Conservation (phyloP, 2,113 vertebrate genomes). For the Chascanopsetta lugubris region DNA sequence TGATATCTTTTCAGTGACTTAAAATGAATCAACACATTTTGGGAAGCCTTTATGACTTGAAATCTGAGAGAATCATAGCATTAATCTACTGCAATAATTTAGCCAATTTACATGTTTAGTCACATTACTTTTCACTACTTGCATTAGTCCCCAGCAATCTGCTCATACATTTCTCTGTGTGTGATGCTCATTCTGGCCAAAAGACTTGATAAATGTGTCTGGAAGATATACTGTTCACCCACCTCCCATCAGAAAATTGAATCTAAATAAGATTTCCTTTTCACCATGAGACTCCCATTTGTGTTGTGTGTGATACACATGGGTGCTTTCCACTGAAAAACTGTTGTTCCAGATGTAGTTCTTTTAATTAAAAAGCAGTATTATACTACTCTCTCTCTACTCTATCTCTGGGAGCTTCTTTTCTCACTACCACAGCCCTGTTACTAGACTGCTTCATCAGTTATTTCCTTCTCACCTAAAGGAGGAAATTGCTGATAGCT, state of each 20-base stretch:
- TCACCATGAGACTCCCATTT: slow-evolving; percentile 43
- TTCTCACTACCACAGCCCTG: slow-evolving; percentile 10
- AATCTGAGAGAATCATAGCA: background rate
- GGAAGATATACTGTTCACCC: slow-evolving; percentile 70
- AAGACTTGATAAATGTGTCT: slow-evolving; percentile 51
- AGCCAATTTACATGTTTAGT: background rate
- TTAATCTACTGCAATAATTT: background rate
- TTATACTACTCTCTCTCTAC: slow-evolving; percentile 19
- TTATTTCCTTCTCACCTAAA: slow-evolving; percentile 21
- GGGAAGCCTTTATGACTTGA: background rate
- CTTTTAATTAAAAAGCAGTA: slow-evolving; percentile 57
- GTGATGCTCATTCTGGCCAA: slow-evolving; percentile 39
- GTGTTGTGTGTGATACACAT: slow-evolving; percentile 54
- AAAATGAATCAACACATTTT: background rate
- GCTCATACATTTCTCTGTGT: slow-evolving; percentile 4
- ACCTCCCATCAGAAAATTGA: slow-evolving; percentile 79
- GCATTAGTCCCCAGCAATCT: slow-evolving; percentile 26
- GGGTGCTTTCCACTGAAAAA: slow-evolving; percentile 13
- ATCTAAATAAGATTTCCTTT: slow-evolving; percentile 79
- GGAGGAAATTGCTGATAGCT: slow-evolving; percentile 28
- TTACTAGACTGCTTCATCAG: slow-evolving; percentile 24
- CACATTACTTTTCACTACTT: slow-evolving; percentile 14
- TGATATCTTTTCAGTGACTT: too few relatives aligned
- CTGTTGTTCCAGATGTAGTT: slow-evolving; percentile 42
- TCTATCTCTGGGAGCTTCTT: slow-evolving; percentile 14